Percentiles rank a stretch among this genome's conserved stretches.
Evolutionary conservation across 2,888 invertebrate genomes (phyloP).

Genomic region (Lucinisca nassula): DNA sequence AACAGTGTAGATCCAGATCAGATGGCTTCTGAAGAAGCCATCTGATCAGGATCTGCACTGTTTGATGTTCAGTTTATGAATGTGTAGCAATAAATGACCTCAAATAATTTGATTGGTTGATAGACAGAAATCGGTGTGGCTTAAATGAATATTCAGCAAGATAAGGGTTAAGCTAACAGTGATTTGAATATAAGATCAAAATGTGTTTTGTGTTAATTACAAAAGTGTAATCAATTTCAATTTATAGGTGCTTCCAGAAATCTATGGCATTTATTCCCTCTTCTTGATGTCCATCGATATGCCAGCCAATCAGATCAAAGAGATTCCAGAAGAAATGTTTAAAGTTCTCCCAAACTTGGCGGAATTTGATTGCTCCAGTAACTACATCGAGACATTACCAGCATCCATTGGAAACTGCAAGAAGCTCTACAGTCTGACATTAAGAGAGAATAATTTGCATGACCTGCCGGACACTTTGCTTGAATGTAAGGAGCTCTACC

Average conservation of each 20-base stretch:
- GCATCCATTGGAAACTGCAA: constrained; percentile 51
- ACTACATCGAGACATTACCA: constrained; percentile 75
- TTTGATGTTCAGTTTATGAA: no score
- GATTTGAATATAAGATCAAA: neutral
- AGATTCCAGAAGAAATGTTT: constrained; percentile 76
- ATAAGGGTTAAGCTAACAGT: no score
- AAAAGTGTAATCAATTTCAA: neutral
- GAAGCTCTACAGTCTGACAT: constrained; percentile 59
- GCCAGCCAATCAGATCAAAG: constrained; percentile 69
- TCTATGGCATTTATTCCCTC: constrained; percentile 66
- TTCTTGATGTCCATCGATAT: constrained; percentile 76
- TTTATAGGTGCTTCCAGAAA: constrained; percentile 60
- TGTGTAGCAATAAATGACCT: no score
- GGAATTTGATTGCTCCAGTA: constrained; percentile 72
- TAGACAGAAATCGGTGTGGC: no score
- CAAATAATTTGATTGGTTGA: no score
- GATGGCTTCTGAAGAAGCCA: no score
- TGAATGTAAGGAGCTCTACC: constrained; percentile 63
- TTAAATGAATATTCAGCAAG: no score
- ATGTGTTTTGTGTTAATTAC: neutral
- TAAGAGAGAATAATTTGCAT: constrained; percentile 72
- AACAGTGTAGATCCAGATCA: no score
- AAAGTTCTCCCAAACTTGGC: constrained; percentile 72
- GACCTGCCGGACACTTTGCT: constrained; percentile 74
- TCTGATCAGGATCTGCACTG: neutral